phyloP scores from a whole-genome alignment of 1,140 invertebrate genomes.

The Asobara japonica region DNA sequence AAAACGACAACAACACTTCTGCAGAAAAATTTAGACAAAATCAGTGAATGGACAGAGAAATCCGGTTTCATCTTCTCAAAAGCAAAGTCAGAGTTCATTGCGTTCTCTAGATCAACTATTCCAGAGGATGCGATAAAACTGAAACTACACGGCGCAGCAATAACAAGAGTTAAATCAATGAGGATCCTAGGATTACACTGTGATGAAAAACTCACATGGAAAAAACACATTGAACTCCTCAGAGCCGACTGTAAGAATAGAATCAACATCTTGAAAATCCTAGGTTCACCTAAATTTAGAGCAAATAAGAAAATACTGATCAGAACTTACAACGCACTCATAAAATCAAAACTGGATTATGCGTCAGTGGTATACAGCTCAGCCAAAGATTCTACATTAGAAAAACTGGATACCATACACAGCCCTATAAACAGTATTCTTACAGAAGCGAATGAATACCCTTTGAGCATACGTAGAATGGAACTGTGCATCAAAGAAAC shows the following conservation, averaged over 20 bases:
- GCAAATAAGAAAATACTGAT: not conserved
- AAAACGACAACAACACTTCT: not conserved
- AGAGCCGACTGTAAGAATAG: not conserved
- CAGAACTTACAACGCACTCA: not conserved
- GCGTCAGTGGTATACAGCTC: not conserved
- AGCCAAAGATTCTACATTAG: not conserved
- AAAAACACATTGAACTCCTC: not conserved
- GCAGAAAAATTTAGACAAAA: slow-evolving; percentile 13
- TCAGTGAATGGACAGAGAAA: not conserved
- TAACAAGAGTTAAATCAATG: not conserved
- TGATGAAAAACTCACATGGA: not conserved
- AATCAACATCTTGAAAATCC: not conserved
- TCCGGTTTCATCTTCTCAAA: slow-evolving; percentile 15
- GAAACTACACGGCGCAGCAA: not conserved
- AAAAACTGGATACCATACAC: not conserved
- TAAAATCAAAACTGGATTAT: not conserved
- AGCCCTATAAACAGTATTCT: not conserved
- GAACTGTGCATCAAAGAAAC: not conserved
- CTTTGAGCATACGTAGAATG: not conserved
- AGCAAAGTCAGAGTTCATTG: slow-evolving; percentile 7
- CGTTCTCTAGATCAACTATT: not conserved
- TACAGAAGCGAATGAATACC: not conserved
- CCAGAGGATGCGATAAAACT: not conserved
- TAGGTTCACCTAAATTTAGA: not conserved
- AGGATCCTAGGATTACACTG: not conserved